phyloP scores from a whole-genome alignment of 1,140 invertebrate species.

The Plodia interpunctella region DNA sequence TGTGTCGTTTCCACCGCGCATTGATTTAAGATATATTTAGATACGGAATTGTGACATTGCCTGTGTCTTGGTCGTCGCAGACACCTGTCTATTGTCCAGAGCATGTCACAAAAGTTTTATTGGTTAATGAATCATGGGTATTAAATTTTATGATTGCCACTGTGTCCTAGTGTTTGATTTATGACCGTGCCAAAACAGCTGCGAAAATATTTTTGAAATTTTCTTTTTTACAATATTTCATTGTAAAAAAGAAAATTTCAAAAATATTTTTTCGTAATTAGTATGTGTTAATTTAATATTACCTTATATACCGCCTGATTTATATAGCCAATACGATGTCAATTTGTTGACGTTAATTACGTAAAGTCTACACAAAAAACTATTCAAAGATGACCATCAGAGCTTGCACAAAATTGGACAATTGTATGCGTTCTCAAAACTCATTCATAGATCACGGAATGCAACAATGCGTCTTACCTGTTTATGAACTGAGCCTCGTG shows the following conservation, averaged over 20 bases:
- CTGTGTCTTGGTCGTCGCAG: neutral
- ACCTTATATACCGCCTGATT: no score
- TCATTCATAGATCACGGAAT: conserved; percentile 45
- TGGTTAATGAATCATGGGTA: neutral
- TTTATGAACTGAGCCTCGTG: conserved; percentile 18
- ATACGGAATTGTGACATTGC: conserved; percentile 17
- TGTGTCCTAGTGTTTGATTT: neutral
- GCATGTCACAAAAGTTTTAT: neutral
- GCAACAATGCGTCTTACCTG: conserved; percentile 31
- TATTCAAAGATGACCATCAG: neutral
- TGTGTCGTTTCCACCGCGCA: conserved; percentile 39
- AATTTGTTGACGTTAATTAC: no score
- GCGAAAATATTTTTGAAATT: neutral
- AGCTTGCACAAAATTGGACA: neutral
- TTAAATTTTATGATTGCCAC: conserved; percentile 1
- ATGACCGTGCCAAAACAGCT: conserved; percentile 1
- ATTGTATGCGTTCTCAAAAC: conserved; percentile 6
- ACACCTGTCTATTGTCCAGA: conserved; percentile 9
- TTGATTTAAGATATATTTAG: conserved; percentile 47
- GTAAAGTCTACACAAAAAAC: neutral
- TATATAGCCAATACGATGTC: no score
- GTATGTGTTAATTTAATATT: no score
- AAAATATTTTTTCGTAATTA: no score
- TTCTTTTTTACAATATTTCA: no score
- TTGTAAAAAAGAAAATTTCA: no score